Evolutionary conservation across 2,113 vertebrate species (phyloP).

Genomic region (Chionomys nivalis): DNA sequence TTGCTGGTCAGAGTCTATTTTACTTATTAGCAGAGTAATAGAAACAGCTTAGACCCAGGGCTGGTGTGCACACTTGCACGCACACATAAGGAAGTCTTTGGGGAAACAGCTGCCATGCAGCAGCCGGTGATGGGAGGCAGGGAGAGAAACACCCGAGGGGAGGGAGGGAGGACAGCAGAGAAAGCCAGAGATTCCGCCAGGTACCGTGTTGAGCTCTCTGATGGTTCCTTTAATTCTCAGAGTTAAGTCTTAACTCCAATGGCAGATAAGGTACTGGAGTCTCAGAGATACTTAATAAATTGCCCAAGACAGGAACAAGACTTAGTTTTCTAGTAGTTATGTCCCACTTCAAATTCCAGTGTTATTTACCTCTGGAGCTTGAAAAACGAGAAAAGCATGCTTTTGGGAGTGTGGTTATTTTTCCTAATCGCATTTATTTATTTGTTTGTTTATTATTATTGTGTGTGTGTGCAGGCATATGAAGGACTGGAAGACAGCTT

Average conservation of each 20-base stretch:
- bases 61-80: background rate
- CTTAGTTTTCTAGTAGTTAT: background rate
- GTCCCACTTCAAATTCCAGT: background rate
- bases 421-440: background rate
- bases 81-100: background rate
- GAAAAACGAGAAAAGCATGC: background rate
- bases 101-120: background rate
- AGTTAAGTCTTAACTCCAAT: background rate
- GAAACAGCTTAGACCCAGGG: background rate
- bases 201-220: background rate
- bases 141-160: background rate
- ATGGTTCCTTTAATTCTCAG: conserved; percentile 6
- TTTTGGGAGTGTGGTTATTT: background rate
- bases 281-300: background rate
- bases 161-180: background rate
- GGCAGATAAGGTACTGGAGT: background rate
- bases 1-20: conserved; percentile 1
- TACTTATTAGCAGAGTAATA: background rate
- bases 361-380: conserved; percentile 15
- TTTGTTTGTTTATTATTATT: background rate
- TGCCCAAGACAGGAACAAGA: background rate
- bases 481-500: background rate
- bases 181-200: background rate
- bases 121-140: background rate
- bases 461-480: background rate